Evolutionary conservation across 2,888 invertebrate species (phyloP), one percentile per base, ranked within the genome.

Genomic region (Andrena chrysosceles): DNA sequence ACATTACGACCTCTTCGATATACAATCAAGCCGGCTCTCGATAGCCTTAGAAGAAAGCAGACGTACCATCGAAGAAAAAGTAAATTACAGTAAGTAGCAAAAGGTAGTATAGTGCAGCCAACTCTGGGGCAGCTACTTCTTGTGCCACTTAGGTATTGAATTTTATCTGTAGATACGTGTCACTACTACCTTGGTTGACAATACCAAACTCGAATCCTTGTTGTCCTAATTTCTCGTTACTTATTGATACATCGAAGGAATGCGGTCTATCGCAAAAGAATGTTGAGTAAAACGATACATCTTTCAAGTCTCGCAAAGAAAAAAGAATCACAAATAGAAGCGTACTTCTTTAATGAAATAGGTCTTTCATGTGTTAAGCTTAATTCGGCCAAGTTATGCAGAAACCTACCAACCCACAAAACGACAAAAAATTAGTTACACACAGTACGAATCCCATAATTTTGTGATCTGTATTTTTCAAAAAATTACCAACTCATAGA

Each of bases 1-100:
- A 71, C 75, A 78, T 77, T 77, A 81, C 85, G 80, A 83, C 67
- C 67, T 59, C 56, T 52, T 54, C 76, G 66, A 67, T 77, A 67
- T 71, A 72, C 66, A 73, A n/a, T 76, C 62, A 20, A 84, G 70
- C 62, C 56, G 23, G 59, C 56, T 72, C 59, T 35, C 52, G 59
- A 7, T 76, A 56, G 62, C 42, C 31, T 35, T 29, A 13, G n/a
- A 69, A 81, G 76, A 76, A 62, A 69, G 29, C 26, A 62, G 62
- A 13, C 29, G 56, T 31, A 54, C 42, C 42, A 13, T 23, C 42
- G 67, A 63, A 29, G 62, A 59, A 60, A 72, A 48, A 71, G 48
- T 35, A 16, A 70, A 69, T 29, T 63, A 73, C 49, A 56, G 49
- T 66, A 71, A 72, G 52, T 33, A 60, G 42, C 31, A 20, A 42